Conservation (phyloP, 2,888 invertebrate genomes). For the Leistus spinibarbis region DNA sequence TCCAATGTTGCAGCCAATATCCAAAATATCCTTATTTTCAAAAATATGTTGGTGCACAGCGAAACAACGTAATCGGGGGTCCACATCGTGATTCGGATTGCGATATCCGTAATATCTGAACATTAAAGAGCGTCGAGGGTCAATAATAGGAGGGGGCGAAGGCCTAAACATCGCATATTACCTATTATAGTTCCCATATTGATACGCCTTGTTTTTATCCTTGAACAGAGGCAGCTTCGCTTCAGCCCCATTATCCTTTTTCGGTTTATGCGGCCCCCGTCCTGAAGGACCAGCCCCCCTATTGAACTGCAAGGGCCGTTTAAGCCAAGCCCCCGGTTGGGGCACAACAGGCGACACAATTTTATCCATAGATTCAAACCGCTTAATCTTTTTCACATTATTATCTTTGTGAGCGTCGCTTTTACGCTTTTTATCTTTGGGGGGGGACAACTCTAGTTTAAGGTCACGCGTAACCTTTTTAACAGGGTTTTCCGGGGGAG, state of each 20-base stretch:
- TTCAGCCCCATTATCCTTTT: slow-evolving; percentile 53
- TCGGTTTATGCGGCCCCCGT: slow-evolving; percentile 53
- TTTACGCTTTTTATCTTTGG: slow-evolving; percentile 65
- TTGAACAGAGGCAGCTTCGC: slow-evolving; percentile 70
- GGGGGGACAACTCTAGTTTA: slow-evolving; percentile 49
- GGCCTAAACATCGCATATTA: slow-evolving; percentile 47
- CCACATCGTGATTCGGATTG: slow-evolving; percentile 79
- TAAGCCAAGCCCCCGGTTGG: slow-evolving; percentile 83
- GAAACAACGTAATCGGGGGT: slow-evolving; percentile 83
- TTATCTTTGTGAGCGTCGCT: slow-evolving; percentile 62
- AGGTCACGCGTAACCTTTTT: slow-evolving; percentile 48
- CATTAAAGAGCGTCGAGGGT: slow-evolving; percentile 44
- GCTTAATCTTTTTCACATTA: slow-evolving; percentile 62
- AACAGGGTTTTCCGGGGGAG: slow-evolving; percentile 47
- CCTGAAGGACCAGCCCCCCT: slow-evolving; percentile 47
- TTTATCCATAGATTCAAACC: slow-evolving; percentile 80
- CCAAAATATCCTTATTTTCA: slow-evolving; percentile 87
- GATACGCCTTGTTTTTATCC: slow-evolving; percentile 79
- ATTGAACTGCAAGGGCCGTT: slow-evolving; percentile 58
- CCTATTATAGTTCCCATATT: slow-evolving; percentile 95
- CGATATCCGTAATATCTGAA: slow-evolving; percentile 92
- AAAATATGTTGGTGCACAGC: slow-evolving; percentile 81
- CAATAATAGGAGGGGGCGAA: not conserved
- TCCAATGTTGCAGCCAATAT: slow-evolving; percentile 98
- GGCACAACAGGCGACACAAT: slow-evolving; percentile 92